Evolutionary conservation across 1,140 invertebrate genomes (phyloP).

Genomic region (Euglossa dilemma): DNA sequence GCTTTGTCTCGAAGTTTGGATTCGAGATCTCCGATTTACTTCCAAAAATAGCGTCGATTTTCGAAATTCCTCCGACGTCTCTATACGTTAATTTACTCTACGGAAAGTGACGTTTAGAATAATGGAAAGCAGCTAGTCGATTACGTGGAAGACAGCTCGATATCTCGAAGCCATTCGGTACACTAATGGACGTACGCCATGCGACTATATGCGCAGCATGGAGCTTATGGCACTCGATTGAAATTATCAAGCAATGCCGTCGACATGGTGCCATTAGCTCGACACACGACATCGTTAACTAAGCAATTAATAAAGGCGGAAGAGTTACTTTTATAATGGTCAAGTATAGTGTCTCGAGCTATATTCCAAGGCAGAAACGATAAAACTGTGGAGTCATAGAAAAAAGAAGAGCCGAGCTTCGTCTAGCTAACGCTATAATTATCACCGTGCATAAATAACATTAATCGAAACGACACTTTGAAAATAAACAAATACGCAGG

Average conservation of each 20-base stretch:
- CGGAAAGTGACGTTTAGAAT: not conserved
- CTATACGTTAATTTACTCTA: not conserved
- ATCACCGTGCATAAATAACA: too few relatives aligned
- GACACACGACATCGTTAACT: not conserved
- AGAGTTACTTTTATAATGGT: not conserved
- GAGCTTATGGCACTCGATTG: conserved; percentile 15
- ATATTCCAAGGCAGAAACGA: not conserved
- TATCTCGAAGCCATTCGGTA: conserved; percentile 23
- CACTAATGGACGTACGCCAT: conserved; percentile 44
- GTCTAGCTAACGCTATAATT: too few relatives aligned
- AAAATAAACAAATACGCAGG: too few relatives aligned
- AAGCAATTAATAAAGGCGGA: conserved; percentile 18
- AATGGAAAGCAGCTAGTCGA: conserved; percentile 38
- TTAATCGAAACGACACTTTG: too few relatives aligned
- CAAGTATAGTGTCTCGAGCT: not conserved
- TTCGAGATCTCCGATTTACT: too few relatives aligned
- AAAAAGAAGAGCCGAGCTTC: too few relatives aligned
- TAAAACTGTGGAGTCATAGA: not conserved
- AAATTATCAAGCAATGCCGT: conserved; percentile 54
- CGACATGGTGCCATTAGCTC: conserved; percentile 25
- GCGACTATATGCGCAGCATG: not conserved
- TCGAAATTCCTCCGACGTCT: not conserved
- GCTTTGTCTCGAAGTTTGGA: too few relatives aligned
- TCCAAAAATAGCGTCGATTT: too few relatives aligned
- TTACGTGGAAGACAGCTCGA: conserved; percentile 44